phyloP scores from a whole-genome alignment of 2,797 vertebrate genomes.

The Perodicticus potto region DNA sequence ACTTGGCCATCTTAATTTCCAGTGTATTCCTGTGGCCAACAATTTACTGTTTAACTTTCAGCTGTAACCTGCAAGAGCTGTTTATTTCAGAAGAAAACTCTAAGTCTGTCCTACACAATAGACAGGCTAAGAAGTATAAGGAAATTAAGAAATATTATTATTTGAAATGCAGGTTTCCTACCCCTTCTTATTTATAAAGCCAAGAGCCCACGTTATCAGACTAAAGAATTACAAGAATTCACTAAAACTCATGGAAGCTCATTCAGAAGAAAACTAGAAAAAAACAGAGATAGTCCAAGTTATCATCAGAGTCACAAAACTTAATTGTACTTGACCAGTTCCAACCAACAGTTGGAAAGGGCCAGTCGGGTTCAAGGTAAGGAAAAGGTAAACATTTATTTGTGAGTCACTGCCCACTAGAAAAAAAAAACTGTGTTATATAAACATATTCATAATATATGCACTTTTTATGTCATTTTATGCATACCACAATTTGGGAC shows the following conservation, averaged over 20 bases:
- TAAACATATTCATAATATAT: background rate
- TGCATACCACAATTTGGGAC: background rate
- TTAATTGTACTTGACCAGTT: background rate
- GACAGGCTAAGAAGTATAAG: background rate
- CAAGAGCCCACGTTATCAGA: background rate
- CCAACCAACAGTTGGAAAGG: background rate
- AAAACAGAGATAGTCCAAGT: background rate
- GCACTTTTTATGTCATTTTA: background rate
- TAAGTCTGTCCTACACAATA: background rate
- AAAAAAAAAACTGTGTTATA: background rate
- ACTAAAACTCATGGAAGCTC: background rate
- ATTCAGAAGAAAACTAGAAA: slow-evolving; percentile 32
- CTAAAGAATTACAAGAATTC: background rate
- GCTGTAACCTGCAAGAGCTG: background rate
- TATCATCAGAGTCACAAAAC: background rate
- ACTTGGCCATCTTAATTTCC: slow-evolving; percentile 38
- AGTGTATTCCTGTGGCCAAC: background rate
- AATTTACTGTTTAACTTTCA: slow-evolving; percentile 59
- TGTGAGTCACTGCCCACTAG: background rate
- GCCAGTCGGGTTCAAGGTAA: background rate
- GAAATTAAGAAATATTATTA: background rate
- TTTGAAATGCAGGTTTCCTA: slow-evolving; percentile 41
- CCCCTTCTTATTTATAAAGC: slow-evolving; percentile 14
- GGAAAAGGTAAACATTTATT: background rate
- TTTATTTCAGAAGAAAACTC: slow-evolving; percentile 48